Conservation (phyloP, 2,797 vertebrate species). For the Falco concolor region DNA sequence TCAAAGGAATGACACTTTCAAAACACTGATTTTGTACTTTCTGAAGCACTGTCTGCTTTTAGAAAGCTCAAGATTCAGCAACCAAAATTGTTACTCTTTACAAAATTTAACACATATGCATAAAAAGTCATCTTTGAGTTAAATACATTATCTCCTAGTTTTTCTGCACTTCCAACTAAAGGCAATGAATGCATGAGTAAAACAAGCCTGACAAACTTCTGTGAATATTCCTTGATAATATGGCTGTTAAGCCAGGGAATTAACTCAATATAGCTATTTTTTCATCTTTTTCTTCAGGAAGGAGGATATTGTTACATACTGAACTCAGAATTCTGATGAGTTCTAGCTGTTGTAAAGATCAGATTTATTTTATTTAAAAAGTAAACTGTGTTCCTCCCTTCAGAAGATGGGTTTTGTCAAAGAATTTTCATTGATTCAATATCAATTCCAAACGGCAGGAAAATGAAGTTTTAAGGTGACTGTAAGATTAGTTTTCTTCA, state of each 20-base stretch:
- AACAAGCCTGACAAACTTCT: background rate
- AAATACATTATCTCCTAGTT: background rate
- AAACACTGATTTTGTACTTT: background rate
- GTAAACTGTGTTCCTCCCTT: background rate
- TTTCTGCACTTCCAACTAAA: background rate
- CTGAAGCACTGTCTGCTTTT: background rate
- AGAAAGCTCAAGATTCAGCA: background rate
- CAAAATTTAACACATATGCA: background rate
- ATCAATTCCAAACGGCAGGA: background rate
- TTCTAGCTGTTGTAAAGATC: background rate
- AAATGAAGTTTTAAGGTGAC: background rate
- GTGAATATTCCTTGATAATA: background rate
- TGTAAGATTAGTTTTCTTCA: background rate
- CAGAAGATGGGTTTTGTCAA: background rate
- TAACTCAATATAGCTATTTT: background rate
- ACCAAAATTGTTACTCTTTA: background rate
- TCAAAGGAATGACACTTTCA: background rate
- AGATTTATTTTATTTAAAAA: background rate
- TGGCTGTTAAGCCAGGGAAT: background rate
- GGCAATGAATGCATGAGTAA: background rate
- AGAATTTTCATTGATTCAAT: background rate
- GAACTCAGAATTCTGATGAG: background rate
- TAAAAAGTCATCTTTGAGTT: background rate
- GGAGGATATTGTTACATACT: background rate
- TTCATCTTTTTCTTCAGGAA: background rate